A percentile compares a stretch with the other conserved stretches of the same genome.
Conservation (phyloP, 2,797 vertebrate genomes). For the Mus caroli region DNA sequence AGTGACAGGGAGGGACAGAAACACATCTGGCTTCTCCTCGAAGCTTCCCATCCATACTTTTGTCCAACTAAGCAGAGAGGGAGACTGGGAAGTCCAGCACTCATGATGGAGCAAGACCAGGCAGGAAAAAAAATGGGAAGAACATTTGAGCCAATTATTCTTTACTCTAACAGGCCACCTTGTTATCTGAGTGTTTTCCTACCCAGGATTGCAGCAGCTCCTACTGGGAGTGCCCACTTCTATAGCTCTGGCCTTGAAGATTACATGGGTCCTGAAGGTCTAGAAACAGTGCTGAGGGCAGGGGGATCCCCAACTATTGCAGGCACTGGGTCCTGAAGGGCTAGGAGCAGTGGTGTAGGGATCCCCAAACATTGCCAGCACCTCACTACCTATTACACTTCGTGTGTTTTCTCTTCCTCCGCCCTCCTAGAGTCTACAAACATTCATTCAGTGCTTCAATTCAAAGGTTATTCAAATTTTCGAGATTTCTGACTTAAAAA, state of each 20-base stretch:
- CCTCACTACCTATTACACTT: not conserved
- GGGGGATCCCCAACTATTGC: no score
- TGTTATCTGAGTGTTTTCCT: rapidly evolving
- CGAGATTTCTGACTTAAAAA: not conserved
- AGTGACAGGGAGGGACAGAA: not conserved
- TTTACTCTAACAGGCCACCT: not conserved
- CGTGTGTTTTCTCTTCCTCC: not conserved
- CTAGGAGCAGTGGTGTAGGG: no score
- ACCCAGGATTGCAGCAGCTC: not conserved
- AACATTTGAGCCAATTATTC: not conserved
- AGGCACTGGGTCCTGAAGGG: not conserved
- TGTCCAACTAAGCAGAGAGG: not conserved
- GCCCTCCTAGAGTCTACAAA: not conserved
- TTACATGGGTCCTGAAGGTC: not conserved
- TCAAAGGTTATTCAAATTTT: not conserved
- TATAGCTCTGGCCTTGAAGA: not conserved
- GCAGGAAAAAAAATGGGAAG: no score
- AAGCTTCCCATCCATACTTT: not conserved
- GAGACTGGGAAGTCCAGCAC: not conserved
- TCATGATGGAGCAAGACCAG: no score
- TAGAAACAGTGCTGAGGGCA: rapidly evolving
- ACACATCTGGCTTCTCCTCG: not conserved
- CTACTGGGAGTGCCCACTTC: not conserved
- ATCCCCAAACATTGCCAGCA: not conserved
- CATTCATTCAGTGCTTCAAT: not conserved